phyloP scores from a whole-genome alignment of 1,140 invertebrate species.

The Vanessa tameamea region DNA sequence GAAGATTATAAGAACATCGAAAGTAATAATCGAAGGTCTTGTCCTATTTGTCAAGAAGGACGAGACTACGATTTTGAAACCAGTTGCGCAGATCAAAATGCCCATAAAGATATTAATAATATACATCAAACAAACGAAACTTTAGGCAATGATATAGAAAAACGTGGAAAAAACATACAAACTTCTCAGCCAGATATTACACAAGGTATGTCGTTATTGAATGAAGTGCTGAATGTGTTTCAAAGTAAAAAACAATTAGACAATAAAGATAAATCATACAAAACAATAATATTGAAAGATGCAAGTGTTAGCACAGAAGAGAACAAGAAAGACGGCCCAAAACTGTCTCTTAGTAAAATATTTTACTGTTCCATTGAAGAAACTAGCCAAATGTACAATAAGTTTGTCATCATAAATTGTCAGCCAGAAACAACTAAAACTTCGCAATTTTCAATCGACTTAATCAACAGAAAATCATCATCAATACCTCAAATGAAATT shows the following conservation, averaged over 20 bases:
- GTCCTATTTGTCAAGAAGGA: constrained; percentile 50
- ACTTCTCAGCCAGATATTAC: constrained; percentile 51
- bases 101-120: constrained; percentile 20
- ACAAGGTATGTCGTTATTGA: constrained; percentile 58
- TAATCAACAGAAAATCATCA: constrained; percentile 65
- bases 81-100: not conserved
- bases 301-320: constrained; percentile 46
- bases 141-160: constrained; percentile 13
- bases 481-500: constrained; percentile 74
- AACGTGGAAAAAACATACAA: constrained; percentile 47
- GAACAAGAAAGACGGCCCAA: constrained; percentile 36
- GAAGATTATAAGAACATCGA: constrained; percentile 35
- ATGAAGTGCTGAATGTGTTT: constrained; percentile 67
- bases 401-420: constrained; percentile 51
- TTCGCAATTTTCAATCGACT: constrained; percentile 41
- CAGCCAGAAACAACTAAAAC: constrained; percentile 45
- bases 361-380: constrained; percentile 54
- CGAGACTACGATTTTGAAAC: constrained; percentile 15
- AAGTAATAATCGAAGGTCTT: constrained; percentile 42
- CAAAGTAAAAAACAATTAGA: constrained; percentile 59
- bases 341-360: constrained; percentile 48
- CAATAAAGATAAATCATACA: constrained; percentile 35
- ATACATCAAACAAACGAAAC: constrained; percentile 5
- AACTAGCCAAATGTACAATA: constrained; percentile 35
- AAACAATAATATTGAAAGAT: constrained; percentile 55